phyloP scores from a whole-genome alignment of 2,888 invertebrate species.

The Yponomeuta plumbellus region DNA sequence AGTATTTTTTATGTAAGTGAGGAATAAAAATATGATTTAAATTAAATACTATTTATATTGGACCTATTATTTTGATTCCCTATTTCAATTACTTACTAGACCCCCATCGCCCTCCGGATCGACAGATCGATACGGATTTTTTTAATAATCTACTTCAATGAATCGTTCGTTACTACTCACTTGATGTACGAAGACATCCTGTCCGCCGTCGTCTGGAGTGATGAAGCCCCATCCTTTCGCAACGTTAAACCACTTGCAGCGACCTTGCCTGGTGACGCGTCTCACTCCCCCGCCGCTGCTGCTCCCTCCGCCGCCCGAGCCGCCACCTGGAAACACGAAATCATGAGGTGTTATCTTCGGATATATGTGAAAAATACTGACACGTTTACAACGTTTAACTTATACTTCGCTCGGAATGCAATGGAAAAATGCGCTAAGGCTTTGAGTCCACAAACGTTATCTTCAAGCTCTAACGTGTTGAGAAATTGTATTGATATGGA shows the following conservation, averaged over 20 bases:
- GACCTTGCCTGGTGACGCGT: constrained; percentile 82
- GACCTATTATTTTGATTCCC: no score
- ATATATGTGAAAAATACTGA: not conserved
- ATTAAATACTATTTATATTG: no score
- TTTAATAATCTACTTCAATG: not conserved
- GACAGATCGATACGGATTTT: not conserved
- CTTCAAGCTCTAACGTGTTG: not conserved
- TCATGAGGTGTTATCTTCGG: not conserved
- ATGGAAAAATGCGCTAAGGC: not conserved
- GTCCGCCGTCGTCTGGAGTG: constrained; percentile 91
- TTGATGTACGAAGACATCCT: constrained; percentile 96
- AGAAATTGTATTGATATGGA: not conserved
- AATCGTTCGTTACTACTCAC: constrained; percentile 59
- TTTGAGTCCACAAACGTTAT: not conserved
- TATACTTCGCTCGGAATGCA: not conserved
- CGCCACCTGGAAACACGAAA: constrained; percentile 42
- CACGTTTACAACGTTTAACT: not conserved
- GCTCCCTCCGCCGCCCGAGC: constrained; percentile 24
- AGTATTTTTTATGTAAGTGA: no score
- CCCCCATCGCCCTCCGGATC: not conserved
- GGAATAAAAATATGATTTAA: no score
- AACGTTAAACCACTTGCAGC: constrained; percentile 97
- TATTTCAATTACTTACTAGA: not conserved
- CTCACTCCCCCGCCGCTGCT: constrained; percentile 55
- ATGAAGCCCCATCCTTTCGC: constrained; percentile 97